These are phyloP conservation scores for Phaethornis superciliosus DNA, from an alignment of 2,113 vertebrate genomes.

Conservation along the genomic window DNA sequence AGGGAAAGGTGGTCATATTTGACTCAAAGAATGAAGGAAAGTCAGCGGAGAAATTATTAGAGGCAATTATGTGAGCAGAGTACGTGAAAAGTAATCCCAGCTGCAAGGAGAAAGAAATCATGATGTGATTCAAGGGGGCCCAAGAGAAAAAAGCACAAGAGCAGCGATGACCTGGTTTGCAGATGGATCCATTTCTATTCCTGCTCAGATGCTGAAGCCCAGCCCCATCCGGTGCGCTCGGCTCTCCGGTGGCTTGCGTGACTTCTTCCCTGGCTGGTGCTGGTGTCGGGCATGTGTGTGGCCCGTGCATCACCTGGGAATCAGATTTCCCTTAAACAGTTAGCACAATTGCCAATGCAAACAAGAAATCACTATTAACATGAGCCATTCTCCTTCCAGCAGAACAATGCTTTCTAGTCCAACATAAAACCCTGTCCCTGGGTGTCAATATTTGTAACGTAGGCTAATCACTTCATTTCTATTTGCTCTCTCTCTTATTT, in stretches of 20 bases:
- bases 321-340: background rate
- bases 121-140: conserved; percentile 52
- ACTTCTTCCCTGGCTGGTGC: conserved; percentile 13
- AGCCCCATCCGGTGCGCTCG: background rate
- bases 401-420: accelerated
- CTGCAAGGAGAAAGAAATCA: conserved; percentile 26
- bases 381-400: background rate
- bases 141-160: conserved; percentile 39
- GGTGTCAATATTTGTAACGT: background rate
- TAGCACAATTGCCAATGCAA: conserved; percentile 4
- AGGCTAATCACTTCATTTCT: background rate
- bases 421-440: background rate
- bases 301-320: background rate
- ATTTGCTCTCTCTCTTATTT: background rate
- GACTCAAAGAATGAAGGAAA: background rate
- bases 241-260: conserved; percentile 16
- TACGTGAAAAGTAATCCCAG: conserved; percentile 47
- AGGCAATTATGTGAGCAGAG: conserved; percentile 53
- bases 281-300: conserved; percentile 2
- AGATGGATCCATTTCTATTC: conserved; percentile 52
- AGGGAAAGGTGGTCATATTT: background rate
- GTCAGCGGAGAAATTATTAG: conserved; percentile 6
- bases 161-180: conserved; percentile 53
- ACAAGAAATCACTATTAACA: background rate
- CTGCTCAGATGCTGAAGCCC: conserved; percentile 5